A percentile compares a stretch with the other conserved stretches of the same genome.
phyloP scores from a whole-genome alignment of 2,888 invertebrate species.

The Tanypteryx hageni region DNA sequence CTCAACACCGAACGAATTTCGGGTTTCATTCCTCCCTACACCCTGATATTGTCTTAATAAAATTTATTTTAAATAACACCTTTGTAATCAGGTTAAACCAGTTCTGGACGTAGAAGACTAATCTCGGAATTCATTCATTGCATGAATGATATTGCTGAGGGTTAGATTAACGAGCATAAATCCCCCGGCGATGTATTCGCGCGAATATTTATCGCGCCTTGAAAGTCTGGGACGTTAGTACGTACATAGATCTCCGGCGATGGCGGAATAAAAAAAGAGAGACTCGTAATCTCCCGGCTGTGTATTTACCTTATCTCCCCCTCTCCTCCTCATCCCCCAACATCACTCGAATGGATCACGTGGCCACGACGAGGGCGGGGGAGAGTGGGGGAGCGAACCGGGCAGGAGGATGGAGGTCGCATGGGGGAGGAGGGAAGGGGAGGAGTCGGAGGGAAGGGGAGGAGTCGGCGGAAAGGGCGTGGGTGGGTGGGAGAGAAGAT shows the following conservation, averaged over 20 bases:
- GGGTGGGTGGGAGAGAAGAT: neutral
- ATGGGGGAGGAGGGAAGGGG: neutral
- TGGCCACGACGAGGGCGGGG: neutral
- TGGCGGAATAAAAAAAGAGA: neutral
- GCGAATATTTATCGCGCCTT: slow-evolving; percentile 5
- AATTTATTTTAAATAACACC: neutral
- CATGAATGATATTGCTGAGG: neutral
- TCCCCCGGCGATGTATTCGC: neutral
- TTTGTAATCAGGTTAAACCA: neutral
- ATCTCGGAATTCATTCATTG: neutral
- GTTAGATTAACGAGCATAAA: neutral
- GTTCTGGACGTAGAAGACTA: neutral
- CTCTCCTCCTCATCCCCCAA: neutral
- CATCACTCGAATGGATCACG: slow-evolving; percentile 15
- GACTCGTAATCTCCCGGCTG: neutral
- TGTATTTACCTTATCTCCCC: neutral
- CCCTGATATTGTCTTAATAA: too few species aligned
- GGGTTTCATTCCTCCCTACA: too few species aligned
- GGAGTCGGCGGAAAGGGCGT: neutral
- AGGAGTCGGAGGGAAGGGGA: neutral
- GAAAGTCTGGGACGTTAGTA: neutral
- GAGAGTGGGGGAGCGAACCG: neutral
- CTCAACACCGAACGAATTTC: too few species aligned
- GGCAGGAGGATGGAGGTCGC: neutral
- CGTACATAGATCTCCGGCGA: neutral